Conservation (phyloP, 2,113 vertebrate species). For the Mastomys natalensis region DNA sequence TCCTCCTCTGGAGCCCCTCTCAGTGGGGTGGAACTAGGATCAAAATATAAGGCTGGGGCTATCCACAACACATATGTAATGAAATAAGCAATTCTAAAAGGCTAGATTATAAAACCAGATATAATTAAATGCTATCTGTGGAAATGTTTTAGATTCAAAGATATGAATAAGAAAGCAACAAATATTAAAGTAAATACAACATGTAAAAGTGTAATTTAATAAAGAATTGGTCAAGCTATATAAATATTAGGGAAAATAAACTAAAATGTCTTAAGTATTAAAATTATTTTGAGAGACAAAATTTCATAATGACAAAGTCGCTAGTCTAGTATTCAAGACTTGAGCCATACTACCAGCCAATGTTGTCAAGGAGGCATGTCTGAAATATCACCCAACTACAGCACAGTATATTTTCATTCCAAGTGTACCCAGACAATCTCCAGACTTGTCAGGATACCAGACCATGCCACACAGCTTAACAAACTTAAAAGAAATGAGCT, state of each 20-base stretch:
- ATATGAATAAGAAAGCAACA: background rate
- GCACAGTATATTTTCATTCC: background rate
- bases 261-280: background rate
- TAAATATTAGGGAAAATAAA: background rate
- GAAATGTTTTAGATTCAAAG: background rate
- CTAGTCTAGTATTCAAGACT: background rate
- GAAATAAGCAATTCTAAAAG: background rate
- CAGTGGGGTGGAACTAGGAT: no score
- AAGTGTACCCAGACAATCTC: background rate
- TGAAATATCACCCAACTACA: background rate
- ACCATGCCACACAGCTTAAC: background rate
- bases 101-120: background rate
- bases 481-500: background rate
- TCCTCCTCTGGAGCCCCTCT: no score
- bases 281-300: background rate
- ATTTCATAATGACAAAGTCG: background rate
- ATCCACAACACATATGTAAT: background rate
- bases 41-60: no score
- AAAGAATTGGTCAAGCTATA: background rate
- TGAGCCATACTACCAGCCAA: background rate
- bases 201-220: background rate
- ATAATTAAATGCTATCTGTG: background rate
- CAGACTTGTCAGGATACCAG: background rate
- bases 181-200: background rate
- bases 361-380: background rate